A percentile compares a stretch with the other conserved stretches of the same genome.
Conservation (phyloP, 2,797 vertebrate species). For the Carduelis carduelis region DNA sequence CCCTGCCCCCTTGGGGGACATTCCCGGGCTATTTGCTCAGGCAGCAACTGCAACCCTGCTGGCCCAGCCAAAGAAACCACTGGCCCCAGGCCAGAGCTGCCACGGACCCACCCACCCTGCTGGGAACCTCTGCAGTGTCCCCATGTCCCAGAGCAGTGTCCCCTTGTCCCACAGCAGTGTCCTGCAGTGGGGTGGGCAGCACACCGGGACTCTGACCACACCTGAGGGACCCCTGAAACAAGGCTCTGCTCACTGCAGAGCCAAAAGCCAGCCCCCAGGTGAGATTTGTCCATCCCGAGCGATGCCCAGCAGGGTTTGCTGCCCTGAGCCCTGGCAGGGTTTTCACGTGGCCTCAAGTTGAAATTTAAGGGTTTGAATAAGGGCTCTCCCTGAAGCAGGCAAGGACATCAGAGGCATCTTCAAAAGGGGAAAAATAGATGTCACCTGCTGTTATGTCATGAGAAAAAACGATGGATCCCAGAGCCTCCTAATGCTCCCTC, state of each 20-base stretch:
- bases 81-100: neutral
- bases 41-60: neutral
- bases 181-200: neutral
- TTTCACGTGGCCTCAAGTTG: neutral
- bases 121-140: neutral
- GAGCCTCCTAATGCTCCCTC: neutral
- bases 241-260: neutral
- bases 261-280: neutral
- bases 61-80: neutral
- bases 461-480: neutral
- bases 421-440: neutral
- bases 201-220: neutral
- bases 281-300: rapidly evolving
- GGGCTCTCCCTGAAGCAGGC: neutral
- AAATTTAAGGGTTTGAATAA: neutral
- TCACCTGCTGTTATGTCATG: neutral
- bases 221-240: neutral
- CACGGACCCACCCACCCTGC: neutral
- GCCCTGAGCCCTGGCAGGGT: neutral
- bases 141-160: too few relatives aligned
- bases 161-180: neutral
- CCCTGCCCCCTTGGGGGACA: neutral
- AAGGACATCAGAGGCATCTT: neutral
- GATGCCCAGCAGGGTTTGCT: neutral
- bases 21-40: neutral